Evolutionary conservation across 2,888 invertebrate species (phyloP).

Genomic region (Mystacides longicornis): DNA sequence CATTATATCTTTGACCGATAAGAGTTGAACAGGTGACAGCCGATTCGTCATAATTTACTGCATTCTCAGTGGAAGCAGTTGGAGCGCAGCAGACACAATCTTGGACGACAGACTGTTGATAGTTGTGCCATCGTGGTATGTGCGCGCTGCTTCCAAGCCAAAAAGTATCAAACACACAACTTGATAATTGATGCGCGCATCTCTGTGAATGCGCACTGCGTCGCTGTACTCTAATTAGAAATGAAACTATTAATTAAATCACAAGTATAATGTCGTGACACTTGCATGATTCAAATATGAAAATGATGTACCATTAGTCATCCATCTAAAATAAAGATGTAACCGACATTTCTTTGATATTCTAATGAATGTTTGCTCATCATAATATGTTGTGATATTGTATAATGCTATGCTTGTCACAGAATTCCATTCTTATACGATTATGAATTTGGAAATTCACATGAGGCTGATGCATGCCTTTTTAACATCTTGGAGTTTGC

Average conservation of each 20-base stretch:
- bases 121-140: background rate
- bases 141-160: background rate
- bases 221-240: constrained; percentile 1
- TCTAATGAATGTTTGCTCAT: no score
- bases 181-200: background rate
- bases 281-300: no score
- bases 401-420: no score
- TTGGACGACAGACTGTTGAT: background rate
- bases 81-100: background rate
- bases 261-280: background rate
- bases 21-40: constrained; percentile 4
- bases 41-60: constrained; percentile 13
- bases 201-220: no score
- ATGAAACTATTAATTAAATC: background rate
- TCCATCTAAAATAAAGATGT: no score
- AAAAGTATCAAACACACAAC: background rate
- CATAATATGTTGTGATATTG: no score
- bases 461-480: no score
- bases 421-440: no score
- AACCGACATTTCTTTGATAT: no score
- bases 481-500: no score
- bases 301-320: no score
- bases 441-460: no score
- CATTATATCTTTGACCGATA: background rate
- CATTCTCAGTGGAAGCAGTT: background rate